Conservation (phyloP, 2,888 invertebrate species). For the Encarsia formosa region DNA sequence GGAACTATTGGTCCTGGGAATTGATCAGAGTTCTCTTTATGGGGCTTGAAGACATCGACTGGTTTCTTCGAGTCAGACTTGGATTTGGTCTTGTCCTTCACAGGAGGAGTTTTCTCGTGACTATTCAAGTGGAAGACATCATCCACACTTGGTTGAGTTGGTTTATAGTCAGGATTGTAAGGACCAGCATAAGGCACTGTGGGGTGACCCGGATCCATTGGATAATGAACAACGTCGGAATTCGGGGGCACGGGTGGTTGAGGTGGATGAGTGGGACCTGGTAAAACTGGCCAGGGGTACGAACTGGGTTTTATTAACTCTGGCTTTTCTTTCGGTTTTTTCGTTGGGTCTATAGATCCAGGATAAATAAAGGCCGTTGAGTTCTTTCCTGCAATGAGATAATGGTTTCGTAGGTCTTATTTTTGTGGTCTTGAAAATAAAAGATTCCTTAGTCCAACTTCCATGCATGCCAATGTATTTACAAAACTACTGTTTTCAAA, state of each 20-base stretch:
- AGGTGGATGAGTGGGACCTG: slow-evolving; percentile 21
- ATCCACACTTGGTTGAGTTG: slow-evolving; percentile 41
- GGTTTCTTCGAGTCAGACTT: slow-evolving; percentile 45
- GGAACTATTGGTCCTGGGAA: slow-evolving; percentile 44
- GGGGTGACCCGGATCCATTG: slow-evolving; percentile 47
- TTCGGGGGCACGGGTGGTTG: slow-evolving; percentile 5
- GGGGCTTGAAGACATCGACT: slow-evolving; percentile 38
- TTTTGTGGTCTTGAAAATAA: slow-evolving; percentile 3
- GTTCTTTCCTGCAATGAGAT: slow-evolving; percentile 47
- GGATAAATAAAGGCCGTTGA: slow-evolving; percentile 38
- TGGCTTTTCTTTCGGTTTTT: slow-evolving; percentile 36
- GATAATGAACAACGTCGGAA: slow-evolving; percentile 39
- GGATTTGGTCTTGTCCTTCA: slow-evolving; percentile 40
- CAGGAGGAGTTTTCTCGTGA: slow-evolving; percentile 33
- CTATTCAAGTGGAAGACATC: slow-evolving; percentile 41
- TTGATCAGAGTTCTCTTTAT: slow-evolving; percentile 39
- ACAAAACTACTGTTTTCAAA: slow-evolving; percentile 2
- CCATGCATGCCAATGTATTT: slow-evolving; percentile 16
- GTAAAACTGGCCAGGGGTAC: slow-evolving; percentile 27
- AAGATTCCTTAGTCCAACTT: slow-evolving; percentile 14
- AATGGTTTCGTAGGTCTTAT: slow-evolving; percentile 35
- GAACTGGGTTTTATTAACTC: slow-evolving; percentile 32
- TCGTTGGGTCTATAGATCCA: slow-evolving; percentile 31
- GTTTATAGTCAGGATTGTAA: slow-evolving; percentile 50
- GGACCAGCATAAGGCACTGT: slow-evolving; percentile 50